A percentile compares a stretch with the other conserved stretches of the same genome.
Conservation (phyloP, 1,140 invertebrate genomes). For the Diorhabda carinulata region DNA sequence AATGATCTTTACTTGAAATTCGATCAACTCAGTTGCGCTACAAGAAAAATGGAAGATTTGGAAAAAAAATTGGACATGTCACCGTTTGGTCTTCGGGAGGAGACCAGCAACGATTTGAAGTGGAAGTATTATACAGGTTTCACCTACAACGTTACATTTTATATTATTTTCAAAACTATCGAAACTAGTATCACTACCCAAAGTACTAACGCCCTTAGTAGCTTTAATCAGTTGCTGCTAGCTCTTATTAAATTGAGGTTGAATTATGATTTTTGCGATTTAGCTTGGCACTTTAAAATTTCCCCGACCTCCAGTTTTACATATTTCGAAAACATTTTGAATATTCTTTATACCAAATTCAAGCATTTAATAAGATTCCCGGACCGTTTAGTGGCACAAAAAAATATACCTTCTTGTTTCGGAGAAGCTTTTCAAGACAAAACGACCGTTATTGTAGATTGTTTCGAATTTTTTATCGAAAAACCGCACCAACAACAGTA, state of each 20-base stretch:
- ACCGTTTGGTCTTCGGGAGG: not conserved
- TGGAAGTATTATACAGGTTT: conserved; percentile 13
- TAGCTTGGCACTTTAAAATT: conserved; percentile 11
- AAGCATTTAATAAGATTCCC: conserved; percentile 10
- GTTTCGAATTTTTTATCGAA: conserved; percentile 23
- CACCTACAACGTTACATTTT: not conserved
- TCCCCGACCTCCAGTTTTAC: not conserved
- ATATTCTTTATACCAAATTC: not conserved
- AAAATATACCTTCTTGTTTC: conserved; percentile 17
- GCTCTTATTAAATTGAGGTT: conserved; percentile 14
- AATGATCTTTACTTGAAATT: not conserved
- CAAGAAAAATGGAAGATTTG: conserved; percentile 10
- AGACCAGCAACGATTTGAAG: conserved; percentile 1
- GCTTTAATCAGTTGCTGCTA: conserved; percentile 10
- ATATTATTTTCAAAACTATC: not conserved
- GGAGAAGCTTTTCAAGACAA: conserved; percentile 11
- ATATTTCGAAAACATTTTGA: not conserved
- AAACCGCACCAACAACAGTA: conserved; percentile 16
- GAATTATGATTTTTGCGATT: conserved; percentile 12
- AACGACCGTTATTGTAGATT: conserved; percentile 23
- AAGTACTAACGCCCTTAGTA: conserved; percentile 12
- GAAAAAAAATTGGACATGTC: conserved; percentile 11
- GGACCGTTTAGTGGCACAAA: not conserved
- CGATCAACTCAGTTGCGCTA: not conserved
- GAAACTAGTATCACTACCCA: conserved; percentile 1